Base-by-base conservation (phyloP, 2,888 invertebrate species). In the Rotaria socialis region DNA sequence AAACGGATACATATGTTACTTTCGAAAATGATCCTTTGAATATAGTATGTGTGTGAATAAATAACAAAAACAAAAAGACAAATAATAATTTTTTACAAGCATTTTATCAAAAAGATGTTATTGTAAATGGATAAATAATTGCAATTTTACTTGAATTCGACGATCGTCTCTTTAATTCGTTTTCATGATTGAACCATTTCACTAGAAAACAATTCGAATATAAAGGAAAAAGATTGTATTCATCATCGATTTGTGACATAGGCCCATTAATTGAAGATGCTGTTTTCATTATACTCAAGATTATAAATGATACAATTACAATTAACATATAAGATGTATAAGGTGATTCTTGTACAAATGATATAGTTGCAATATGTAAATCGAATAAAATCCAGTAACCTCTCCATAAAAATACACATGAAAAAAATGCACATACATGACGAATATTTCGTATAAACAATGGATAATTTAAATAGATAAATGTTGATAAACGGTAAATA, bases 371-470 rank as follows among this genome's bases (percentile, higher is more conserved):
- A 47, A 80, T 47, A 14, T 47, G 14, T 47, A 0, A 14, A 47
- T 80, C 80, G 5, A 80, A 80, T 24, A 80, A 4, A n/a, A 80
- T 47, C 80, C 80, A 80, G n/a, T 47, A 47, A 47, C 80, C 80
- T 47, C 80, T 5, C 80, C 80, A 80, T 47, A 80, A 80, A 24
- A 80, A 80, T n/a, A 80, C n/a, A 16, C 47, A 80, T 24, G 80
- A 80, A 11, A 80, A n/a, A 47, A 80, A 80, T 8, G 80, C 24
- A 47, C 47, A 80, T 80, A 80, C 0, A 47, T 80, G 80, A 47
- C 80, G 80, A n/a, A 80, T 1, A 47, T 80, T 80, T 24, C 14
- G 47, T 11, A 47, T 24, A n/a, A 80, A 47, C 11, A 3, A 47
- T 47, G 80, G 80, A 47, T 14, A 80, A 80, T 80, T 80, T 11